Conservation (phyloP, 2,888 invertebrate genomes). For the Noctuana brunneofusca region DNA sequence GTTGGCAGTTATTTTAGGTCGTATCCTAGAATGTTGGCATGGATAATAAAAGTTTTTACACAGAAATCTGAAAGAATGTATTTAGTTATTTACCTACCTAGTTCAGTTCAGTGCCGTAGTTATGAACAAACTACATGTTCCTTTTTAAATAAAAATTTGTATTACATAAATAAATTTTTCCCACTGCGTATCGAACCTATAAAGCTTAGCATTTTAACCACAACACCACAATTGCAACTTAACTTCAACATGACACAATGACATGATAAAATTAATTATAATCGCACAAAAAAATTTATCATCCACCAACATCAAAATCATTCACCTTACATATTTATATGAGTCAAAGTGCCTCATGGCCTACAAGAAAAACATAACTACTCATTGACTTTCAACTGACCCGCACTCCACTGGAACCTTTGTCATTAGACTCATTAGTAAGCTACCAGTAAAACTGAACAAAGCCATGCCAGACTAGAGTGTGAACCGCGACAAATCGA, state of each 20-base stretch:
- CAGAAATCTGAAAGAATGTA: constrained; percentile 22
- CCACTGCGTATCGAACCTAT: too few species aligned
- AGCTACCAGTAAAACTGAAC: background rate
- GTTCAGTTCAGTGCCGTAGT: background rate
- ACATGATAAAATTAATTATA: too few species aligned
- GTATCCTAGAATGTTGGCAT: constrained; percentile 42
- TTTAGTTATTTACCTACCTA: too few species aligned
- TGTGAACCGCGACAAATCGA: constrained; percentile 53
- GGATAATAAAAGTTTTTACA: constrained; percentile 37
- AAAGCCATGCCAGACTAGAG: background rate
- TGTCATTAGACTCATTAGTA: background rate
- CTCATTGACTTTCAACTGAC: background rate
- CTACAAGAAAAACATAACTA: background rate
- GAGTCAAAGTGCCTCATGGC: background rate
- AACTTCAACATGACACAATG: too few species aligned
- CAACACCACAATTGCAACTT: too few species aligned
- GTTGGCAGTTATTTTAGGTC: constrained; percentile 37
- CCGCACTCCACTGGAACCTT: background rate
- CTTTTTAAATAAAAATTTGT: too few species aligned
- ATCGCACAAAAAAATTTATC: too few species aligned
- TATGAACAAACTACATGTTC: background rate
- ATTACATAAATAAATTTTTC: too few species aligned
- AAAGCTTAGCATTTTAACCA: too few species aligned
- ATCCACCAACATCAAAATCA: too few species aligned
- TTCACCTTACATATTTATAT: too few species aligned